Evolutionary conservation across 1,140 invertebrate genomes (phyloP).

Genomic region (Trachymyrmex cornetzi): DNA sequence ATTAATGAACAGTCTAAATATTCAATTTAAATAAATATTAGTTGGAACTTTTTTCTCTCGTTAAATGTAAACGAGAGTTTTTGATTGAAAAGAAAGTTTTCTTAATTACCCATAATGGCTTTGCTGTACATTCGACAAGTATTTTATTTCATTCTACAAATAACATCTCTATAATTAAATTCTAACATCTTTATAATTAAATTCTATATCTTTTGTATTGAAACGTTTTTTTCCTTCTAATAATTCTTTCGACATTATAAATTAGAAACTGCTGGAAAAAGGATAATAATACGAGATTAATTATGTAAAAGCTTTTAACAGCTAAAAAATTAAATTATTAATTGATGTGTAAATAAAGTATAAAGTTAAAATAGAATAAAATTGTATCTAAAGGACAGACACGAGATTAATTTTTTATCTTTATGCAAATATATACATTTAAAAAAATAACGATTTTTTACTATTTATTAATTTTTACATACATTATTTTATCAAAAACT

Average conservation of each 20-base stretch:
- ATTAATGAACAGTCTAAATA: not conserved
- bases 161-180: not conserved
- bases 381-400: not conserved
- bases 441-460: not conserved
- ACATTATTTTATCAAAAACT: not conserved
- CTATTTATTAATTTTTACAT: not conserved
- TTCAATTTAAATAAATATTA: not conserved
- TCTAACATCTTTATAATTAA: not conserved
- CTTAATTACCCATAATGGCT: not conserved
- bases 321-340: not conserved
- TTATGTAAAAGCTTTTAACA: not conserved
- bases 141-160: not conserved
- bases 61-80: not conserved
- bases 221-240: not conserved
- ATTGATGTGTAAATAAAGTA: not conserved
- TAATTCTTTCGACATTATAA: not conserved
- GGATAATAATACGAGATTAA: not conserved
- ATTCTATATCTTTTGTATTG: not conserved
- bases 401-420: not conserved
- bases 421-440: not conserved
- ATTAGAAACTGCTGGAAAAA: not conserved
- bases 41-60: not conserved
- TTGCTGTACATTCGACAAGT: not conserved
- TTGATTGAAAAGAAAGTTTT: not conserved
- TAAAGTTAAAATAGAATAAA: not conserved